Percentiles rank a stretch among this genome's conserved stretches.
phyloP scores from a whole-genome alignment of 64 coral and sea anemone species.

The Montipora foliosa region DNA sequence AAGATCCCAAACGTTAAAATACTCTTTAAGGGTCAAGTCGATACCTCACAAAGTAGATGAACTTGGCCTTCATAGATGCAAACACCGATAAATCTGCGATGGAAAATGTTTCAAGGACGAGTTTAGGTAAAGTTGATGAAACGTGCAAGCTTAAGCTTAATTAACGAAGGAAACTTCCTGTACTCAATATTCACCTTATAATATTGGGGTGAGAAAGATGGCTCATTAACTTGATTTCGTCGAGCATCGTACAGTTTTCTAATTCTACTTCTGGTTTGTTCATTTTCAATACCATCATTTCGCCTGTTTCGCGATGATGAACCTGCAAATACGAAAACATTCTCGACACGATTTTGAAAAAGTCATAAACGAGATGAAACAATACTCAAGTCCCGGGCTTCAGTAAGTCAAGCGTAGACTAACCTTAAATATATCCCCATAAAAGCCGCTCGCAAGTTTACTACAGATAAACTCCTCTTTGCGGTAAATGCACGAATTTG shows the following conservation, averaged over 20 bases:
- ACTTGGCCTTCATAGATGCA: conserved; percentile 60
- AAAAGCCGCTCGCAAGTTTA: conserved; percentile 80
- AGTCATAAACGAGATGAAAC: conserved; percentile 5
- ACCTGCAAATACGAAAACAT: conserved; percentile 64
- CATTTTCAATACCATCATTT: conserved; percentile 89
- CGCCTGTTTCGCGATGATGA: conserved; percentile 68
- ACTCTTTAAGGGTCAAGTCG: no score
- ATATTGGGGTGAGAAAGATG: conserved; percentile 84
- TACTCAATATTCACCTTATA: conserved; percentile 49
- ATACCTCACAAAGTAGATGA: conserved; percentile 86
- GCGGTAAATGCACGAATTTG: conserved; percentile 63
- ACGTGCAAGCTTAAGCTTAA: no score
- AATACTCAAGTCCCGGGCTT: neutral
- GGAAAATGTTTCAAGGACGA: neutral
- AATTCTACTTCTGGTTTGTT: conserved; percentile 53
- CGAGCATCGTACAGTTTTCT: conserved; percentile 12
- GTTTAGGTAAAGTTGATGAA: neutral
- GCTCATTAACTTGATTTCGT: conserved; percentile 74
- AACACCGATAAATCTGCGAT: conserved; percentile 73
- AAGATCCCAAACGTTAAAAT: no score
- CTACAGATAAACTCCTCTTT: conserved; percentile 75
- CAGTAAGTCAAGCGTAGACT: neutral
- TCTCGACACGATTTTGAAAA: neutral
- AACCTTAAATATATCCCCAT: conserved; percentile 91
- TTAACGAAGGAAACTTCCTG: no score